Evolutionary conservation across 2,888 invertebrate species (phyloP).

Genomic region (Campaea margaritaria): DNA sequence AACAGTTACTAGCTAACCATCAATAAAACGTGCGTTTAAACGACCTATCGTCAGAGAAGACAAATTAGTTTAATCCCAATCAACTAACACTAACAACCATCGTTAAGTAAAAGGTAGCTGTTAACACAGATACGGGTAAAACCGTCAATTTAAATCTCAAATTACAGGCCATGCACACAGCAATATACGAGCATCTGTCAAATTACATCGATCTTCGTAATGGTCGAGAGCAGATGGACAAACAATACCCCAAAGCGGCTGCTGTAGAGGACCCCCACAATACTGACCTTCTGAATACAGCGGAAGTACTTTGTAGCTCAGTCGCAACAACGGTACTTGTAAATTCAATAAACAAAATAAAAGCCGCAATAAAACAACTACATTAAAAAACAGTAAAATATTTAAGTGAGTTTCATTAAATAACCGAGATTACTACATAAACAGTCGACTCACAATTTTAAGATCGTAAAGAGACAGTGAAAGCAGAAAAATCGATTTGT

Average conservation of each 20-base stretch:
- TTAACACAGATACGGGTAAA: slow-evolving; percentile 30
- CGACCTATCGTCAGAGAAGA: slow-evolving; percentile 21
- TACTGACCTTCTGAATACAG: slow-evolving; percentile 19
- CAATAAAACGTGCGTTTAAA: slow-evolving; percentile 22
- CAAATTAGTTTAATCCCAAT: slow-evolving; percentile 32
- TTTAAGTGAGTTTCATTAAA: slow-evolving; percentile 23
- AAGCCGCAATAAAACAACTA: slow-evolving; percentile 18
- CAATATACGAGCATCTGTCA: slow-evolving; percentile 45
- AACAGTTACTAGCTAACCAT: slow-evolving; percentile 9
- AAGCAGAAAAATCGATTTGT: slow-evolving; percentile 58
- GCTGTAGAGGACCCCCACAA: slow-evolving; percentile 15
- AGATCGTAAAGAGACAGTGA: slow-evolving; percentile 49
- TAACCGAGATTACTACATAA: slow-evolving; percentile 39
- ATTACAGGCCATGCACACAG: slow-evolving; percentile 39
- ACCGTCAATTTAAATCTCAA: slow-evolving; percentile 35
- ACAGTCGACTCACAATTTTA: slow-evolving; percentile 29
- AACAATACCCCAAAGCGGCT: slow-evolving; percentile 41
- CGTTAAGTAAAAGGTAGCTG: slow-evolving; percentile 32
- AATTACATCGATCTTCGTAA: slow-evolving; percentile 46
- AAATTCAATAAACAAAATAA: slow-evolving; percentile 27
- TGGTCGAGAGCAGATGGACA: slow-evolving; percentile 66
- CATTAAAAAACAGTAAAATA: slow-evolving; percentile 23
- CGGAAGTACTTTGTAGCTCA: slow-evolving; percentile 22
- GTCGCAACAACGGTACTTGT: slow-evolving; percentile 19
- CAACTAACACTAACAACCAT: slow-evolving; percentile 32